Base-by-base conservation (phyloP, 2,888 invertebrate species). In the Callyntrura sp. region DNA sequence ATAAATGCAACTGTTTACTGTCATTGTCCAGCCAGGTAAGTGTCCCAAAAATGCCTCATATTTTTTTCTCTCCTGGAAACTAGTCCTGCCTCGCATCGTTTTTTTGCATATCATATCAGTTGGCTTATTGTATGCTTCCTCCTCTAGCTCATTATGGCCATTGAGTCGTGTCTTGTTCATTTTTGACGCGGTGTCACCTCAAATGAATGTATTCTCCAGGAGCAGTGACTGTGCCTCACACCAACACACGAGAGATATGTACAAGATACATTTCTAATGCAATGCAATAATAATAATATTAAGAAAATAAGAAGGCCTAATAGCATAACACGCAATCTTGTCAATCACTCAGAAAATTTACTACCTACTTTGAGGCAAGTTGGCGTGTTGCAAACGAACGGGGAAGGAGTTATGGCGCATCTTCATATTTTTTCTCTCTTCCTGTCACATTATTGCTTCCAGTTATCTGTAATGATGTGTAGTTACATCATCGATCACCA, bases 401-500 rank as follows among this genome's bases (percentile, higher is more conserved):
- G 9, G 79, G 28, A 57, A 14, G 28, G 57, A 79, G 6, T 3
- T 3, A 55, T 55, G 14, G 79, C 28, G 20, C 20, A 60, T 65
- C 14, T n/a, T n/a, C n/a, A n/a, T n/a, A n/a, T n/a, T n/a, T n/a
- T n/a, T n/a, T n/a, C n/a, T n/a, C n/a, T n/a, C n/a, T 65, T 65
- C 11, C 65, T 65, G 65, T 4, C 65, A 65, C 14, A 65, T 65
- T 65, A 65, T 65, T 65, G 65, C 65, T 65, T 65, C 60, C 60
- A 43, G 48, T 83, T 68, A 83, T 83, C 83, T 65, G 28, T 60
- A 83, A 83, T 51, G 83, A 83, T 65, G 65, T 35, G 60, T 45
- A 68, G 83, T 65, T 83, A 83, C 48, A 65, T 83, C 83, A 83
- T 48, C 65, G 65, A 83, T 68, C 83, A 83, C 83, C 83, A 51